A percentile compares a stretch with the other conserved stretches of the same genome.
Evolutionary conservation across 2,888 invertebrate species (phyloP).

Genomic region (Athetis lepigone): DNA sequence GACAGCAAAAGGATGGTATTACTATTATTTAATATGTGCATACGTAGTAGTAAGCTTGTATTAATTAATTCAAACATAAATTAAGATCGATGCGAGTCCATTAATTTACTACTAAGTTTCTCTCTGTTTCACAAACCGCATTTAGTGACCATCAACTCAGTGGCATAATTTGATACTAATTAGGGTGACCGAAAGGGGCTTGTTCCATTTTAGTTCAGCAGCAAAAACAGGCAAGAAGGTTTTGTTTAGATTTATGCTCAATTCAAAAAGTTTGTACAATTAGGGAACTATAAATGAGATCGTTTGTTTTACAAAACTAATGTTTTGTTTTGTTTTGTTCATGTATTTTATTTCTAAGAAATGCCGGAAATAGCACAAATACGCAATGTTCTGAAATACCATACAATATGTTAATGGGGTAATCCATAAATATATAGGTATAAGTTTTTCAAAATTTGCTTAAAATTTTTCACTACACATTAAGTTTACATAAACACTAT

Average conservation of each 20-base stretch:
- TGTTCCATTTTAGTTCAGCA: conserved; percentile 38
- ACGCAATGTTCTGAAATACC: too few species aligned
- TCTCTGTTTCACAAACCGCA: conserved; percentile 4
- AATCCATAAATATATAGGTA: too few species aligned
- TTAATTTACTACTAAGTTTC: neutral
- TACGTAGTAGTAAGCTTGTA: too few species aligned
- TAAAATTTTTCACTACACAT: too few species aligned
- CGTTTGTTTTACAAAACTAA: conserved; percentile 26
- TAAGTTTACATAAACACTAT: too few species aligned
- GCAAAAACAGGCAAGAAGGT: conserved; percentile 50
- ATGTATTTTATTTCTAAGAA: conserved; percentile 7
- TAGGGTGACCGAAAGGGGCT: conserved; percentile 46
- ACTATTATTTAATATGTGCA: too few species aligned
- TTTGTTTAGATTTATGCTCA: conserved; percentile 44
- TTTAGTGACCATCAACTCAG: conserved; percentile 21
- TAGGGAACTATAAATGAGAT: conserved; percentile 44
- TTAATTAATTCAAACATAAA: neutral
- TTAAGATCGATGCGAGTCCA: neutral
- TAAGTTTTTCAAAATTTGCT: too few species aligned
- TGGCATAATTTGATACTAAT: conserved; percentile 54
- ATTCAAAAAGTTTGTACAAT: conserved; percentile 45
- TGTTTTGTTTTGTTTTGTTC: conserved; percentile 27
- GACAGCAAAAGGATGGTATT: too few species aligned
- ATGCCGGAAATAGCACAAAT: neutral
- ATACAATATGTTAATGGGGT: too few species aligned